phyloP scores from a whole-genome alignment of 37 sponge, comb jelly and placozoan genomes.

The Aplysina aerophoba region DNA sequence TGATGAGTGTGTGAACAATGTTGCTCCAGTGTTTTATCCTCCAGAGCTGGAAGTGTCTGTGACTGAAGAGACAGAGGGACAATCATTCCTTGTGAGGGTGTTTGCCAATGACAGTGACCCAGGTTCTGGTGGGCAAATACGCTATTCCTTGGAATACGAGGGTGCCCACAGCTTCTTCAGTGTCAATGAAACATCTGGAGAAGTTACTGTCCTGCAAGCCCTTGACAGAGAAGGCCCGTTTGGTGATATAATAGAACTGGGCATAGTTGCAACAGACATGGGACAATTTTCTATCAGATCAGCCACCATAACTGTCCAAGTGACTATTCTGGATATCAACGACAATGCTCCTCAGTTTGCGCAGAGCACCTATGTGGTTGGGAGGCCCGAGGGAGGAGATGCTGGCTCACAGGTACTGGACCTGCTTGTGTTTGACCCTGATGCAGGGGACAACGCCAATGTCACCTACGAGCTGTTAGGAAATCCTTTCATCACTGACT shows the following conservation, averaged over 20 bases:
- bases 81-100: slow-evolving; percentile 34
- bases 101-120: slow-evolving; percentile 77
- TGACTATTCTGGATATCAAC: slow-evolving; percentile 55
- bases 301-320: slow-evolving; percentile 1
- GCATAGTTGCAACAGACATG: slow-evolving; percentile 5
- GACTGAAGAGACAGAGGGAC: slow-evolving; percentile 31
- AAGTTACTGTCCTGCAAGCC: slow-evolving; percentile 25
- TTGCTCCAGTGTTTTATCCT: slow-evolving; percentile 53
- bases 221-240: slow-evolving; percentile 60
- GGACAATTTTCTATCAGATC: background rate
- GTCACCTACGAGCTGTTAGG: background rate
- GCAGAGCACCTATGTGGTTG: background rate
- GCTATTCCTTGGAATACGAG: slow-evolving; percentile 25
- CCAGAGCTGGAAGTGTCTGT: background rate
- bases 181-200: slow-evolving; percentile 59
- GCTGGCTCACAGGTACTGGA: background rate
- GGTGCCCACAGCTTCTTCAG: slow-evolving; percentile 40
- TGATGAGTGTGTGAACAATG: slow-evolving; percentile 58
- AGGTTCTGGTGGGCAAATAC: slow-evolving; percentile 41
- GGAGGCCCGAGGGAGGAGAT: background rate
- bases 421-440: slow-evolving; percentile 16
- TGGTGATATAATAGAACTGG: background rate
- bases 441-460: background rate
- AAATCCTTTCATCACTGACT: background rate
- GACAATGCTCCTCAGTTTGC: slow-evolving; percentile 70